A percentile compares a stretch with the other conserved stretches of the same genome.
Conservation (phyloP, 2,888 invertebrate genomes). For the Watsonalla cultraria region DNA sequence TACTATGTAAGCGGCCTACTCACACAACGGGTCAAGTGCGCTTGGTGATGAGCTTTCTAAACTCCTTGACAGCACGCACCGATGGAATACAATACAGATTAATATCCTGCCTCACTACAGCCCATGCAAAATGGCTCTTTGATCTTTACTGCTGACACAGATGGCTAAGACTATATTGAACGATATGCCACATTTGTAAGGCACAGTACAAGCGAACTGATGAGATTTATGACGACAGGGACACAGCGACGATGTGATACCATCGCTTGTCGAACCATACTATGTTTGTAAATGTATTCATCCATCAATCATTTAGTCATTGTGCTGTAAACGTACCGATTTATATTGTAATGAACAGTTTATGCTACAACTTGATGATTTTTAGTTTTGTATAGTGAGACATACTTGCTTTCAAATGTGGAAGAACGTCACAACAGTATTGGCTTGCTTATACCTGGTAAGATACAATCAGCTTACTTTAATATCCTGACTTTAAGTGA, state of each 20-base stretch:
- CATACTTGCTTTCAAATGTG: slow-evolving; percentile 77
- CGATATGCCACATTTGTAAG: slow-evolving; percentile 9
- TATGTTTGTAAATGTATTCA: slow-evolving; percentile 58
- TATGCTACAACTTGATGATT: slow-evolving; percentile 74
- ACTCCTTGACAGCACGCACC: slow-evolving; percentile 41
- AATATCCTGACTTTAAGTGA: slow-evolving; percentile 76
- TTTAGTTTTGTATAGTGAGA: slow-evolving; percentile 77
- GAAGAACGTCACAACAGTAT: slow-evolving; percentile 77
- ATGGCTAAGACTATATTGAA: slow-evolving; percentile 18
- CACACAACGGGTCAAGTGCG: slow-evolving; percentile 49
- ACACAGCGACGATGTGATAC: slow-evolving; percentile 25
- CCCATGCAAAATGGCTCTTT: background rate
- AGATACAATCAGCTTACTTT: slow-evolving; percentile 77
- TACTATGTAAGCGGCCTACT: slow-evolving; percentile 32
- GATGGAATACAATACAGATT: slow-evolving; percentile 32
- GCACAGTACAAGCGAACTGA: slow-evolving; percentile 10
- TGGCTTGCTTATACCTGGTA: slow-evolving; percentile 79
- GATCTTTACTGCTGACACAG: slow-evolving; percentile 29
- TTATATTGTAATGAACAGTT: slow-evolving; percentile 68
- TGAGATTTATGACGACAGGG: slow-evolving; percentile 17
- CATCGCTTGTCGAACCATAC: slow-evolving; percentile 42
- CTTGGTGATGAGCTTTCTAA: slow-evolving; percentile 52
- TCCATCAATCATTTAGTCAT: slow-evolving; percentile 63
- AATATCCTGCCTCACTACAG: background rate
- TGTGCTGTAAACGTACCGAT: slow-evolving; percentile 70